Conservation (phyloP, 2,797 vertebrate genomes). For the Oceanodroma leucorhoa region DNA sequence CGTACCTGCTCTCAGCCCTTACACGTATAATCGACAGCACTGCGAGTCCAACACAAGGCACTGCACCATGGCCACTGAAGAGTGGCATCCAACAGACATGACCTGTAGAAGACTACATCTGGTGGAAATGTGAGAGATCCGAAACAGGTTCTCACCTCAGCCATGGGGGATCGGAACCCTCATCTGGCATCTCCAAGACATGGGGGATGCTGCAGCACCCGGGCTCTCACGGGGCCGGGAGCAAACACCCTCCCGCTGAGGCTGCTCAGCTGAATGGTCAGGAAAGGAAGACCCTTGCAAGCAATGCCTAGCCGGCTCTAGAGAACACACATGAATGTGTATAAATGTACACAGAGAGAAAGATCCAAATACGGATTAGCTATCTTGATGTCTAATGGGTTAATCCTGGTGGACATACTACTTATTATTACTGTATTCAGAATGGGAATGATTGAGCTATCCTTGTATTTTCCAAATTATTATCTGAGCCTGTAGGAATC, state of each 20-base stretch:
- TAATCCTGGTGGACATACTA: background rate
- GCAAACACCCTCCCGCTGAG: background rate
- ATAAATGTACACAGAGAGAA: background rate
- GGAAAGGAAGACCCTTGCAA: background rate
- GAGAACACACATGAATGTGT: background rate
- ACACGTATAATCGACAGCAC: fast-evolving
- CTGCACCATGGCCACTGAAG: fast-evolving
- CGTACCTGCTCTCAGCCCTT: background rate
- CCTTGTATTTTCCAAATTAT: background rate
- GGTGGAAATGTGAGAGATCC: background rate
- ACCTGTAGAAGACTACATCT: background rate
- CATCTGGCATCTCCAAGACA: background rate
- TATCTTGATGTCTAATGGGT: background rate
- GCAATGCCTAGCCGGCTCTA: background rate
- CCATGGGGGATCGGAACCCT: background rate
- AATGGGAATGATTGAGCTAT: background rate
- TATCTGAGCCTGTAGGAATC: background rate
- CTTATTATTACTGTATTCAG: background rate
- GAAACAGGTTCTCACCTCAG: background rate
- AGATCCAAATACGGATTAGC: background rate
- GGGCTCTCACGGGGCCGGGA: background rate
- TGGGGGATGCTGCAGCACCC: fast-evolving
- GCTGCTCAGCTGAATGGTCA: background rate
- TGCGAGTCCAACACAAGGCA: background rate
- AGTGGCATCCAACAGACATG: background rate